Conservation (phyloP, 2,888 invertebrate species). For the Trilocha varians region DNA sequence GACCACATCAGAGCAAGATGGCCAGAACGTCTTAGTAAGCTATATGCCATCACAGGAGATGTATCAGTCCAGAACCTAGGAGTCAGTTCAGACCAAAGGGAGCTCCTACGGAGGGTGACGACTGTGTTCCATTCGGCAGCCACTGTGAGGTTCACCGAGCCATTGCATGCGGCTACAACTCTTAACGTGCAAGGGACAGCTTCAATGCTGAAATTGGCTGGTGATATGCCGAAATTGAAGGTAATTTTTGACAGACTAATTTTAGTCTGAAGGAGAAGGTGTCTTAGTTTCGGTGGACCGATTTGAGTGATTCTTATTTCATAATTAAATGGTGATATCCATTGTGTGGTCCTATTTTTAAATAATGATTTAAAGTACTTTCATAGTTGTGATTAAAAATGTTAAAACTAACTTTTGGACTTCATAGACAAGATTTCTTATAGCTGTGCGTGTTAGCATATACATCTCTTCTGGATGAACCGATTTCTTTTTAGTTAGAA, state of each 20-base stretch:
- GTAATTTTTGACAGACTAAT: too few species aligned
- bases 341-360: too few species aligned
- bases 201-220: slow-evolving; percentile 86
- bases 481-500: too few species aligned
- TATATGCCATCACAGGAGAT: slow-evolving; percentile 82
- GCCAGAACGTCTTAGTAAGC: slow-evolving; percentile 78
- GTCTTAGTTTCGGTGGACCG: too few species aligned
- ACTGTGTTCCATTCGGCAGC: slow-evolving; percentile 97
- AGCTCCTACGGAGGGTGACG: slow-evolving; percentile 79
- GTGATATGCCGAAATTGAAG: slow-evolving; percentile 83
- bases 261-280: neutral
- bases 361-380: too few species aligned
- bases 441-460: too few species aligned
- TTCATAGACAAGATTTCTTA: too few species aligned
- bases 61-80: slow-evolving; percentile 81
- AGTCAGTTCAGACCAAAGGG: slow-evolving; percentile 77
- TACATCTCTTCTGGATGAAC: too few species aligned
- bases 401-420: too few species aligned
- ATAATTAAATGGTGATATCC: too few species aligned
- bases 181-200: slow-evolving; percentile 94
- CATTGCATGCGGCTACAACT: slow-evolving; percentile 87
- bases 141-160: slow-evolving; percentile 95
- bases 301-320: too few species aligned
- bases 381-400: too few species aligned
- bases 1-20: slow-evolving; percentile 77